Base-by-base conservation (phyloP, 2,797 vertebrate genomes). In the Borostomias antarcticus region DNA sequence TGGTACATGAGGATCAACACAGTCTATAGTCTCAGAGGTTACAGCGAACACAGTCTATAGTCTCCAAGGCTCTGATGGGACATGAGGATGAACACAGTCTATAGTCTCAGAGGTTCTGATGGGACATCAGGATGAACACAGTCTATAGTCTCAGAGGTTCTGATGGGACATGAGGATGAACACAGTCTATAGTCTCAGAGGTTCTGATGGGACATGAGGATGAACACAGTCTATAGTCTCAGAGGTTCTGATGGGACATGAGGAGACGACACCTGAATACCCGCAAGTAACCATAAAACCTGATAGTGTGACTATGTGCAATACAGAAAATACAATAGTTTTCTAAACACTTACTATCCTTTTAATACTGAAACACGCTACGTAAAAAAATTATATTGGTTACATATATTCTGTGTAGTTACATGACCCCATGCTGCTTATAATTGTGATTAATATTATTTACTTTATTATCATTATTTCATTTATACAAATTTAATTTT, bases 241-340 rank as follows among this genome's bases (percentile, higher is more conserved):
- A 74, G 69, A 67, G 65, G 19, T 67, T 74, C 72, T 64, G 65
- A 58, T 69, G 79, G 66, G 70, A 66, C 68, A n/a, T 50, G 45
- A 6, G 68, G 73, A 82, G 69, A 74, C 54, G 58, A 69, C 61
- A 62, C 66, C 61, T 37, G 74, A 37, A 69, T 19, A 58, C n/a
- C n/a, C n/a, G n/a, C 35, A 10, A 19, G 15, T 63, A 32, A 33
- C 29, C 58, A 92, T 86, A 82, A 90, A 87, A 86, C 89, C 90
- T 94, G 91, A 94, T 89, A 79, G 77, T 91, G 88, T 91, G 91
- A 94, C 88, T 91, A 94, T 93, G 97, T 98, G 96, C 97, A 99
- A 99, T 99, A 98, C 85, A 86, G 81, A 90, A 84, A 82, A 82
- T 80, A 89, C 81, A 79, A 85, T 91, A 89, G 82, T 89, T 90